Base-by-base conservation (phyloP, 2,797 vertebrate genomes). In the Salmo trutta region DNA sequence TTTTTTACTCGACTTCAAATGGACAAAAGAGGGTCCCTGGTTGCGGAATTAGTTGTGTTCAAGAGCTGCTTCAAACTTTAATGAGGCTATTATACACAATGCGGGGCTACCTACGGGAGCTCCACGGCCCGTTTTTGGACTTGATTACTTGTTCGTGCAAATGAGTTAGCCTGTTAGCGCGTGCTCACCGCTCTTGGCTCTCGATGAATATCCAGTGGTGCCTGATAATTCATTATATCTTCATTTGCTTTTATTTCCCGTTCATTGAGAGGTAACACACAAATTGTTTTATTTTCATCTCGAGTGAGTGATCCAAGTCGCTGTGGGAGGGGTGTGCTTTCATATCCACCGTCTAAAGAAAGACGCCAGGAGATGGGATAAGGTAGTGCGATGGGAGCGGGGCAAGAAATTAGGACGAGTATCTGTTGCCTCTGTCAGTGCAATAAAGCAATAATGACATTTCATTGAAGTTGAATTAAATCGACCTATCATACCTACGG, bases 231-330 rank as follows among this genome's bases (percentile, higher is more conserved):
- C 85, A 79, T 89, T 90, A 82, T 27, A 19, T 77, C 84, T 71
- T 79, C 52, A 80, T 86, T 68, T 77, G 86, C 53, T 10, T 76
- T 85, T 90, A 83, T 87, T 85, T 84, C 79, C 33, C 77, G n/a
- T 41, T 76, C 85, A 80, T 86, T 78, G 78, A 29, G 71, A 19
- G 74, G 83, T 78, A 71, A 77, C 82, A 81, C 83, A 88, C 84
- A 89, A 87, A 90, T 90, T 81, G 80, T 90, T 91, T 91, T 87
- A 79, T 82, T 89, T 92, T 91, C 86, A 90, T 91, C 79, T 76
- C 4, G 77, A 83, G 75, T 79, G 80, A 89, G 82, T 85, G 88
- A 89, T 88, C 79, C 87, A 75, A 36, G 80, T 72, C 82, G 1
- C 80, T 10, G 85, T 68, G 1, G 86, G 91, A 71, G 87, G 80